phyloP scores from a whole-genome alignment of 2,888 invertebrate species.

The Allophyes oxyacanthae region DNA sequence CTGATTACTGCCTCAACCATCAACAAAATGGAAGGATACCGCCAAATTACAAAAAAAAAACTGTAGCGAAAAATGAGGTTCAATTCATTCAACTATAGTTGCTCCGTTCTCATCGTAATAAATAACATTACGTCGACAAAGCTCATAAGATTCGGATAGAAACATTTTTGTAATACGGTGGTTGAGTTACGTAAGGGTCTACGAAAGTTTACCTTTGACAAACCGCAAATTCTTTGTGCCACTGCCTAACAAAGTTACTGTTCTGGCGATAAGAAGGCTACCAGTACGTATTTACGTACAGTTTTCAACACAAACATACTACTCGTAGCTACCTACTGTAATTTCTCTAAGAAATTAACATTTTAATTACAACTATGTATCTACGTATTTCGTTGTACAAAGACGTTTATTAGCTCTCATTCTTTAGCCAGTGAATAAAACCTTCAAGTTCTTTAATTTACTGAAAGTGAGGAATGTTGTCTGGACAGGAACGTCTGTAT shows the following conservation, averaged over 20 bases:
- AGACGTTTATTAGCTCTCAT: constrained; percentile 25
- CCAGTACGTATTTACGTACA: constrained; percentile 43
- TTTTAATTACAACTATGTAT: constrained; percentile 39
- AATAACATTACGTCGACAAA: constrained; percentile 27
- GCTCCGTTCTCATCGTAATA: constrained; percentile 22
- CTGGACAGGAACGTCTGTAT: constrained; percentile 4
- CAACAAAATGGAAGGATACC: too few species aligned
- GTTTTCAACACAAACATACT: constrained; percentile 38
- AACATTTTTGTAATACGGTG: constrained; percentile 33
- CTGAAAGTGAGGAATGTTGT: constrained; percentile 15
- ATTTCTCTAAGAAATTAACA: constrained; percentile 26
- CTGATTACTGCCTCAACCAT: too few species aligned
- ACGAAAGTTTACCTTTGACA: constrained; percentile 68
- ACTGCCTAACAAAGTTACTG: constrained; percentile 56
- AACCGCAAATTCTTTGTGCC: constrained; percentile 65
- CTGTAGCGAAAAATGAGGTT: constrained; percentile 14
- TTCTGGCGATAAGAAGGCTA: constrained; percentile 42
- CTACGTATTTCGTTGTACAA: constrained; percentile 18
- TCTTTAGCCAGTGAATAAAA: constrained; percentile 6
- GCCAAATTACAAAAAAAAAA: background rate
- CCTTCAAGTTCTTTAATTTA: constrained; percentile 18
- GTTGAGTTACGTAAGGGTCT: constrained; percentile 56
- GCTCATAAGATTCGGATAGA: constrained; percentile 40
- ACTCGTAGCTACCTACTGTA: constrained; percentile 5
- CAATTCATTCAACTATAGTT: constrained; percentile 9